These are phyloP conservation scores for Oriolus oriolus DNA, from an alignment of 2,113 vertebrate species.

Conservation along the genomic window DNA sequence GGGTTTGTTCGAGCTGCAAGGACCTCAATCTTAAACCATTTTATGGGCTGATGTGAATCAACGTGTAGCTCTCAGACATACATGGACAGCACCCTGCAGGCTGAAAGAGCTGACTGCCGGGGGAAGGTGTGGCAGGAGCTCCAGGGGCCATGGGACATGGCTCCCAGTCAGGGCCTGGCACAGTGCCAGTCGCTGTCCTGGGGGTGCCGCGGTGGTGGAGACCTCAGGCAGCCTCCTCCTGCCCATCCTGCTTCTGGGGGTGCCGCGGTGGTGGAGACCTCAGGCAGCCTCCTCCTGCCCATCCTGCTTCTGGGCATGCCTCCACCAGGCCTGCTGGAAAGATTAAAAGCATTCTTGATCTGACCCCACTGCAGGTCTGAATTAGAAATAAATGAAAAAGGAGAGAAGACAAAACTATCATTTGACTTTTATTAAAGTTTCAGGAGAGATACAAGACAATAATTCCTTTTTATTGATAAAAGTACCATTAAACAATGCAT, in stretches of 20 bases:
- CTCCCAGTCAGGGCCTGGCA: background rate
- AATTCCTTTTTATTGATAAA: background rate
- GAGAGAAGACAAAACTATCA: background rate
- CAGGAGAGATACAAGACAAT: background rate
- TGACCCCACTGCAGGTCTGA: background rate
- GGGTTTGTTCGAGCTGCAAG: background rate
- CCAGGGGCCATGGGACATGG: fast-evolving
- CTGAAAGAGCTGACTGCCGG: background rate
- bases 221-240: background rate
- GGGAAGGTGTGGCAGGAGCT: background rate
- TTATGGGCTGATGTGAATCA: fast-evolving
- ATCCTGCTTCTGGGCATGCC: background rate
- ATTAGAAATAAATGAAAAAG: slow-evolving; percentile 1
- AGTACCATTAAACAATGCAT: background rate
- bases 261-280: fast-evolving
- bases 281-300: background rate
- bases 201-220: fast-evolving
- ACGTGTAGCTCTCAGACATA: fast-evolving
- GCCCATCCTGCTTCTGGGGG: background rate
- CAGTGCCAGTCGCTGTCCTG: background rate
- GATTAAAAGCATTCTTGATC: background rate
- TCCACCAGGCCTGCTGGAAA: background rate
- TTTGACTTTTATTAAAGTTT: background rate
- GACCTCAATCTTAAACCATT: fast-evolving
- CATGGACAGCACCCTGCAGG: fast-evolving